Evolutionary conservation across 2,113 vertebrate genomes (phyloP), one percentile per base, ranked within the genome.

Genomic region (Chloebia gouldiae): DNA sequence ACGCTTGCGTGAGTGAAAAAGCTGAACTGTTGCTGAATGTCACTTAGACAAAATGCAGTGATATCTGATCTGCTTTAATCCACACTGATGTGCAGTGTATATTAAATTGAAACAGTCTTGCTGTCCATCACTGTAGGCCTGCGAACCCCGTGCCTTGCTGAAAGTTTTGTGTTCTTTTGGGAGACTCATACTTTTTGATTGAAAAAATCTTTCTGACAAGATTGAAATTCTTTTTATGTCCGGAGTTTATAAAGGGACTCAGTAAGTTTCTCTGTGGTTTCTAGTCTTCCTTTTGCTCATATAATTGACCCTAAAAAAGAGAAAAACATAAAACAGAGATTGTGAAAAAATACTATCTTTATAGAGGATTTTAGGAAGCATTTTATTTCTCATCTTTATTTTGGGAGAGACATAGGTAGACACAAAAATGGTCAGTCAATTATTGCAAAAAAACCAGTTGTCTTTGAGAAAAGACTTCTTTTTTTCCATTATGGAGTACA

Each of bases 341-440:
- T 40, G 45, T 82, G 69, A 64, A 88, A 70, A 18, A 90, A n/a
- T 47, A 15, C 21, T 63, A 15, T 12, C 12, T 73, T 90, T 80
- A 63, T 15, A 82, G 20, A 44, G 15, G 45, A 90, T 79, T 80
- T 95, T 80, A 70, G 59, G 71, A 92, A 81, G 54, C 3, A 4
- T 81, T 92, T 71, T 83, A 37, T 92, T 94, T 95, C 39, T 84
- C 17, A n/a, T 88, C 17, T 91, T 87, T 86, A 64, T 61, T 91
- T 77, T 79, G 18, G 4, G 19, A 82, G 30, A 81, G 5, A 56
- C 24, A 53, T 16, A 54, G 24, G 20, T 37, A 84, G 73, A 39
- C 45, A 42, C 27, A 88, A 73, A 94, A 87, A 50, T 85, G 5
- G 71, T 63, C 47, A 64, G 33, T 72, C 57, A 82, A 69, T 90